Percentiles rank a stretch among this genome's conserved stretches.
Evolutionary conservation across 2,113 vertebrate species (phyloP).

Genomic region (Campylomormyrus numenius): DNA sequence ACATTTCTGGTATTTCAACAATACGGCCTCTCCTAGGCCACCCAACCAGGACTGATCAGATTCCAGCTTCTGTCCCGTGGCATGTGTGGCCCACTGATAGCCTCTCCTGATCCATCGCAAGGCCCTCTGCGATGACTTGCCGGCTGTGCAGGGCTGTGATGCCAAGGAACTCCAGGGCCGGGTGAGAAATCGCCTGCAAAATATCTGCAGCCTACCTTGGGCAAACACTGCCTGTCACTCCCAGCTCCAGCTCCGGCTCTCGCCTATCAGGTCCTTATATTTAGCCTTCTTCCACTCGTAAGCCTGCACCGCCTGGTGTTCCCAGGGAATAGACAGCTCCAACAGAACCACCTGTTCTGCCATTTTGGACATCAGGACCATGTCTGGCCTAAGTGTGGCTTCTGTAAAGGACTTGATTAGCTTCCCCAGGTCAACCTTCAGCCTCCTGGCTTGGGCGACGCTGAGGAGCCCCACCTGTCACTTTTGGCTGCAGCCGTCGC

Average conservation of each 20-base stretch:
- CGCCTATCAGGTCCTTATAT: neutral
- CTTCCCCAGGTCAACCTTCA: neutral
- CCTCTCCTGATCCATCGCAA: neutral
- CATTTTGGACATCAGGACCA: neutral
- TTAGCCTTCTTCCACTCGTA: neutral
- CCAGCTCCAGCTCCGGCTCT: neutral
- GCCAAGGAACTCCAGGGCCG: neutral
- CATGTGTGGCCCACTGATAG: neutral
- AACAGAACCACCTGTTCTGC: neutral
- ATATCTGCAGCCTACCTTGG: neutral
- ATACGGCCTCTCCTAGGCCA: neutral
- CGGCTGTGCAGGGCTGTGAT: neutral
- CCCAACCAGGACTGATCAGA: neutral
- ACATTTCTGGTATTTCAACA: neutral
- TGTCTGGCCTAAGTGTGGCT: neutral
- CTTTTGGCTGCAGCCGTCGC: neutral
- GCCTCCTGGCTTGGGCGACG: neutral
- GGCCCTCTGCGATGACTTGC: neutral
- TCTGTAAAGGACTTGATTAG: neutral
- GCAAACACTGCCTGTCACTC: neutral
- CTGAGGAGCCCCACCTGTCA: neutral
- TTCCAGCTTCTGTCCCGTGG: neutral
- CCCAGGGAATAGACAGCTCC: neutral
- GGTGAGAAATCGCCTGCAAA: neutral
- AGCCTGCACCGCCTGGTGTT: neutral